These are phyloP conservation scores for Zaprionus inermis DNA, from an alignment of 1,140 invertebrate species.

Conservation along the genomic window DNA sequence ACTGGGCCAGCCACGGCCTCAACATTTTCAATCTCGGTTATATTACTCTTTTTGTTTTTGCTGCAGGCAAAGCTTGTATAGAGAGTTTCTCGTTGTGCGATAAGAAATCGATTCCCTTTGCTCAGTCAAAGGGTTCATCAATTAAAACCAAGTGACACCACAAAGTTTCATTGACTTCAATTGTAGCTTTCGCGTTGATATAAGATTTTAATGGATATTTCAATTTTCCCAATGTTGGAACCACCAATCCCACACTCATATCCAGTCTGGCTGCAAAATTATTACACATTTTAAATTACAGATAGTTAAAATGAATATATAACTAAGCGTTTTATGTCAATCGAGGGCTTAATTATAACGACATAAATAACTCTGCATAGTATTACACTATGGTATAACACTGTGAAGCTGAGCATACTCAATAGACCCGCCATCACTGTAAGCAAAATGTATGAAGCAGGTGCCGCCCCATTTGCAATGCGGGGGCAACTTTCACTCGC, in stretches of 20 bases:
- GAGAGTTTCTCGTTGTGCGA: background rate
- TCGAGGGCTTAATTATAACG: too few species aligned
- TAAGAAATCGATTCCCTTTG: background rate
- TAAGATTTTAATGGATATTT: background rate
- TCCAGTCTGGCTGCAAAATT: too few species aligned
- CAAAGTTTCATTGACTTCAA: constrained; percentile 61
- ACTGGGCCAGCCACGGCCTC: constrained; percentile 24
- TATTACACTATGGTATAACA: background rate
- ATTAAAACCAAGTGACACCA: constrained; percentile 9
- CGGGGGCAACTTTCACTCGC: constrained; percentile 64
- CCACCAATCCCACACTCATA: background rate
- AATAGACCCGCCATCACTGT: background rate
- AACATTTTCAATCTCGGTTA: constrained; percentile 24
- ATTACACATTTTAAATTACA: too few species aligned
- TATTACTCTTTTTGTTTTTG: background rate
- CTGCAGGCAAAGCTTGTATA: background rate
- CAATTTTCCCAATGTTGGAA: background rate
- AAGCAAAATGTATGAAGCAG: background rate
- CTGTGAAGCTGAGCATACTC: background rate
- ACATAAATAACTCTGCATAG: too few species aligned
- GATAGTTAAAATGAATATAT: too few species aligned
- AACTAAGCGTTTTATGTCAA: too few species aligned
- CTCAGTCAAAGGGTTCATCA: constrained; percentile 5
- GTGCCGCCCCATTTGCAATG: constrained; percentile 19
- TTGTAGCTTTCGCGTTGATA: constrained; percentile 26